Evolutionary conservation across 2,113 vertebrate genomes (phyloP), one percentile per base, ranked within the genome.

Genomic region (Canis aureus): DNA sequence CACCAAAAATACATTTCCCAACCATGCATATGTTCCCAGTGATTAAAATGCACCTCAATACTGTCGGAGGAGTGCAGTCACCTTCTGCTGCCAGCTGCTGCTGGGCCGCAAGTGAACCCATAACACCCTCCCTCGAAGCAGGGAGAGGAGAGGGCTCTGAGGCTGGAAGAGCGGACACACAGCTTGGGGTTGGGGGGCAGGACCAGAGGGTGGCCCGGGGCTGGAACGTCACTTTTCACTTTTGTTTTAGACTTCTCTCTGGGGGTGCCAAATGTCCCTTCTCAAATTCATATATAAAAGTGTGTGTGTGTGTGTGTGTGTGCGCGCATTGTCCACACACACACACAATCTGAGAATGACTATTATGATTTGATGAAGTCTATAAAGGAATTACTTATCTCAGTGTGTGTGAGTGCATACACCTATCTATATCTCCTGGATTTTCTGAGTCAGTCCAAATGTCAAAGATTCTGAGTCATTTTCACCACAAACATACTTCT

Each of bases 1-100:
- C 55, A 95, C 95, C 93, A 94, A 74, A 96, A 97, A 97, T 91
- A 97, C 23, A 73, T 29, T 88, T 95, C 74, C 51, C 62, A 22
- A 3, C n/a, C 59, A 11, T 1, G 29, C 89, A 20, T 35, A 53
- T 12, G 32, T 66, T 76, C 62, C 35, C 25, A 4, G 93, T 27
- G 82, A 97, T 95, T 35, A 83, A 95, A 98, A 87, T 0, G 15
- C 19, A 95, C 93, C 91, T 88, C 53, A 15, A 10, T 13, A 13
- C 89, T 57, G 62, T 15, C 2, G 15, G 55, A 95, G 80, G 83
- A 95, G 32, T 2, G 69, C 27, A 51, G 97, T 86, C 94, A 79
- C 89, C 88, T 98, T 92, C 19, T 55, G 87, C 53, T 69, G 82
- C 3, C 10, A 98, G 95, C 88, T 86, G 82, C 38, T 25, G 7